A percentile compares a stretch with the other conserved stretches of the same genome.
These are phyloP conservation scores for Oligia strigilis DNA, from an alignment of 2,888 invertebrate genomes.

Conservation along the genomic window DNA sequence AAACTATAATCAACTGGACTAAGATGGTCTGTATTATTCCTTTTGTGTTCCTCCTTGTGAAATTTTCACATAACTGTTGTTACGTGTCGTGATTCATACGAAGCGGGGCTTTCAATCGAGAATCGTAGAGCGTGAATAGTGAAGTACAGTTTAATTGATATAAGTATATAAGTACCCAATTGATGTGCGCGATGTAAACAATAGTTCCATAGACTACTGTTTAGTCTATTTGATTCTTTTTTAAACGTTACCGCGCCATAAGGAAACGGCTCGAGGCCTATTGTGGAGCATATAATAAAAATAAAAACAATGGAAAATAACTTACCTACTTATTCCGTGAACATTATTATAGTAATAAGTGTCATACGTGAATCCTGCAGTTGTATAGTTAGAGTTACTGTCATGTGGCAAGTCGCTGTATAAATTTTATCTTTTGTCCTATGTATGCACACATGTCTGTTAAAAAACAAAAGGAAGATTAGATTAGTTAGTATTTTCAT, in stretches of 20 bases:
- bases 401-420: background rate
- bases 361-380: background rate
- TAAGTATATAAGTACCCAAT: conserved; percentile 22
- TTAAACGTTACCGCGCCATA: conserved; percentile 15
- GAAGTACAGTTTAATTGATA: conserved; percentile 33
- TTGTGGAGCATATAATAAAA: conserved; percentile 21
- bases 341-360: conserved; percentile 12
- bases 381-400: background rate
- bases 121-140: conserved; percentile 8
- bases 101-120: conserved; percentile 2
- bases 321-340: conserved; percentile 7
- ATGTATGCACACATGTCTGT: background rate
- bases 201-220: conserved; percentile 21
- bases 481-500: too few species aligned
- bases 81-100: conserved; percentile 1
- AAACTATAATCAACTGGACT: conserved; percentile 49
- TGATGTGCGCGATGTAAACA: conserved; percentile 49
- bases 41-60: conserved; percentile 19
- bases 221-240: conserved; percentile 29
- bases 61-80: background rate
- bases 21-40: conserved; percentile 66
- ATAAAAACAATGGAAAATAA: conserved; percentile 36
- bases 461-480: background rate
- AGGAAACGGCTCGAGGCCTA: conserved; percentile 21
- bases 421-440: background rate